phyloP scores from a whole-genome alignment of 2,888 invertebrate genomes.

The Yponomeuta cagnagella region DNA sequence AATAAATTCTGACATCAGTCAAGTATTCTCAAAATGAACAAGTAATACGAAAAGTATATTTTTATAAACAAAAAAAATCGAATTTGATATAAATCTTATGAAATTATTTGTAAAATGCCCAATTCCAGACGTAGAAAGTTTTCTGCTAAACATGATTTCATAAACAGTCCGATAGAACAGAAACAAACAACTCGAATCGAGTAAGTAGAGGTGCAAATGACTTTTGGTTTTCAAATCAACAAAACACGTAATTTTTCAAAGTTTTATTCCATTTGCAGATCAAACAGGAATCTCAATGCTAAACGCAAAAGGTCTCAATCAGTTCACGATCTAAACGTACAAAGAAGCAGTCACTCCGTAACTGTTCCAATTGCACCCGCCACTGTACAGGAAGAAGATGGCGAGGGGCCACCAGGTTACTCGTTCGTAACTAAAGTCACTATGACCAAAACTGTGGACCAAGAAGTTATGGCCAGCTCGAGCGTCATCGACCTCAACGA shows the following conservation, averaged over 20 bases:
- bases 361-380: neutral
- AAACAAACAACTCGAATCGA: neutral
- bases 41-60: neutral
- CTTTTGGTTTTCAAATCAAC: neutral
- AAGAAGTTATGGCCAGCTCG: neutral
- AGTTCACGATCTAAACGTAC: neutral
- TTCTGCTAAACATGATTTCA: conserved; percentile 50
- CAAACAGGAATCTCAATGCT: neutral
- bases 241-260: no score
- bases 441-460: neutral
- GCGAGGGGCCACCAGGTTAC: neutral
- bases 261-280: neutral
- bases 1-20: neutral
- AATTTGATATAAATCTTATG: neutral
- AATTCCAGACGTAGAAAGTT: conserved; percentile 58
- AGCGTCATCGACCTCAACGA: neutral
- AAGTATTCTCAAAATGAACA: neutral
- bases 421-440: neutral
- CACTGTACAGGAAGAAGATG: neutral
- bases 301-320: neutral
- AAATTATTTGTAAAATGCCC: conserved; percentile 42
- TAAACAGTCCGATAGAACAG: conserved; percentile 34
- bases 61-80: neutral
- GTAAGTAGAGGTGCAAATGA: neutral
- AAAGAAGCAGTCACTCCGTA: neutral